phyloP scores from a whole-genome alignment of 2,888 invertebrate species.

The Campoplex nolae region DNA sequence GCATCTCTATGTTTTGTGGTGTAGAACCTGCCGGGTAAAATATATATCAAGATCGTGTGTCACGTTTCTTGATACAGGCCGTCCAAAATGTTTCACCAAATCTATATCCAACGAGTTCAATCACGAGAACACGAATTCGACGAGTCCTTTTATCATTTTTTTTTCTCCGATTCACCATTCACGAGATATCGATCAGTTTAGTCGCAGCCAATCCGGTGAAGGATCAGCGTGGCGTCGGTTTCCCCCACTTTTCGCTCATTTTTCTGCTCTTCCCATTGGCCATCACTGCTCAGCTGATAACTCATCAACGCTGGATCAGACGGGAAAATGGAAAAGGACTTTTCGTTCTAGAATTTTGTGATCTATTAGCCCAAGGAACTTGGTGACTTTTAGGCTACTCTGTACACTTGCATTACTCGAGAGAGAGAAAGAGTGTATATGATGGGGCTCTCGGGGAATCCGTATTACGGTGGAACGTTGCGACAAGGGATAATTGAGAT shows the following conservation, averaged over 20 bases:
- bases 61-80: neutral
- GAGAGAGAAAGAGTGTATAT: neutral
- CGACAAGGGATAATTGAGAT: conserved; percentile 71
- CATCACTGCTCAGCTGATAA: neutral
- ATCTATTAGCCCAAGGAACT: neutral
- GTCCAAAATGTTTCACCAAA: neutral
- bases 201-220: neutral
- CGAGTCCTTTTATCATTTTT: neutral
- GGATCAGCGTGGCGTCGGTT: neutral
- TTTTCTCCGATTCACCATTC: neutral
- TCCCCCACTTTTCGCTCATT: neutral
- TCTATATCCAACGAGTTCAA: neutral
- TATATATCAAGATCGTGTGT: neutral
- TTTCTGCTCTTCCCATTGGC: neutral
- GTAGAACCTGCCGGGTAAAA: conserved; percentile 10
- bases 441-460: conserved; percentile 45
- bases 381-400: neutral
- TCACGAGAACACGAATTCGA: too few species aligned
- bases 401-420: conserved; percentile 25
- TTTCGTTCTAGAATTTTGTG: neutral
- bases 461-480: conserved; percentile 63
- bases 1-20: neutral
- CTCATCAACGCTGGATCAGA: neutral
- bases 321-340: neutral
- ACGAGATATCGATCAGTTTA: neutral